phyloP scores from a whole-genome alignment of 2,797 vertebrate species.

The Onychomys torridus region DNA sequence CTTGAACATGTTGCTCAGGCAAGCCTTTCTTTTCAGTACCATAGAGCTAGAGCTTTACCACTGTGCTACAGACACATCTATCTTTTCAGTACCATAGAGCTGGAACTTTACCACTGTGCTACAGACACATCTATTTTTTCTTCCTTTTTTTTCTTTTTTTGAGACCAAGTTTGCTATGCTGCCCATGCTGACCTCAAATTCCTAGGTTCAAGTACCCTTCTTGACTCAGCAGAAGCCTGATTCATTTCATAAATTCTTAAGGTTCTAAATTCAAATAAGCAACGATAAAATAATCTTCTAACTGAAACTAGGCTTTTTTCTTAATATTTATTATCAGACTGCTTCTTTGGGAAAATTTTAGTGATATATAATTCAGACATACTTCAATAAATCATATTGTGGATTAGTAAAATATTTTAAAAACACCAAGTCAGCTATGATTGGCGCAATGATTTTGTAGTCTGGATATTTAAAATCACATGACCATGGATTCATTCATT shows the following conservation, averaged over 20 bases:
- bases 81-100: neutral
- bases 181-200: neutral
- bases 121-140: neutral
- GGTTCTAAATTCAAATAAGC: conserved; percentile 21
- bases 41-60: neutral
- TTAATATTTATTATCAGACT: neutral
- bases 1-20: neutral
- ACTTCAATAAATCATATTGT: neutral
- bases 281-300: conserved; percentile 25
- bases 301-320: neutral
- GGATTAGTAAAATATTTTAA: conserved; percentile 16
- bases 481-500: neutral
- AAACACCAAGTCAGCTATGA: conserved; percentile 8
- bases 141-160: neutral
- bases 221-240: neutral
- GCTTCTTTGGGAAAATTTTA: neutral
- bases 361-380: neutral
- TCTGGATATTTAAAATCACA: conserved; percentile 31
- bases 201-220: neutral
- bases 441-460: neutral
- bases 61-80: neutral
- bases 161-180: neutral
- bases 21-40: neutral
- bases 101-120: neutral
- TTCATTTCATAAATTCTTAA: neutral